These are phyloP conservation scores for Centropyge bicolor DNA, from an alignment of 2,797 vertebrate genomes.

Conservation along the genomic window DNA sequence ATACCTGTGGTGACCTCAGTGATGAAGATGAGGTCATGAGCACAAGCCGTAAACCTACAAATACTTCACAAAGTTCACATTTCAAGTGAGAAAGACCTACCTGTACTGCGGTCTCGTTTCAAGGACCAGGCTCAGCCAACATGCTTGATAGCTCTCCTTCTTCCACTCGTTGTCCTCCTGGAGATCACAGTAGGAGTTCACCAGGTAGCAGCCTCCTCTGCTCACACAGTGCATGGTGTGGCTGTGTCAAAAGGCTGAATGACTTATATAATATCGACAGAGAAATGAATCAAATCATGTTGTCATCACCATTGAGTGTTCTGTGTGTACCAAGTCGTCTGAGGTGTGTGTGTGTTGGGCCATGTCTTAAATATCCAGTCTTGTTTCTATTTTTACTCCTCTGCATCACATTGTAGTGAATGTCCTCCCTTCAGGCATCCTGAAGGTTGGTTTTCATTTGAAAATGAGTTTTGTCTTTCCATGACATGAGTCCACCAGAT, in stretches of 20 bases:
- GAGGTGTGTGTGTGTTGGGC: conserved; percentile 38
- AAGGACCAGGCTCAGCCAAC: conserved; percentile 71
- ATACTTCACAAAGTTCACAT: background rate
- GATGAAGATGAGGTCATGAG: conserved; percentile 14
- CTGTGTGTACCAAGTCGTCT: conserved; percentile 19
- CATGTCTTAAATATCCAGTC: conserved; percentile 68
- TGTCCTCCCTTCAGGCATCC: conserved; percentile 51
- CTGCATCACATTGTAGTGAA: conserved; percentile 67
- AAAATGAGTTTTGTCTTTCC: conserved; percentile 54
- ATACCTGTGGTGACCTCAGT: background rate
- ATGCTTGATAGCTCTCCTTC: conserved; percentile 69
- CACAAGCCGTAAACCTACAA: background rate
- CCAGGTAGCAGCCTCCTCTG: conserved; percentile 69
- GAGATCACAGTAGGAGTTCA: conserved; percentile 73
- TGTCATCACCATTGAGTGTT: conserved; percentile 15
- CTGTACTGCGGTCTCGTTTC: conserved; percentile 73
- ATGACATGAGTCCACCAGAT: conserved; percentile 25
- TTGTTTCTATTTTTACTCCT: conserved; percentile 75
- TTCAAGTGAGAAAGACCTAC: conserved; percentile 40
- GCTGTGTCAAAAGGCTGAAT: background rate
- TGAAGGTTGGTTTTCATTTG: conserved; percentile 68
- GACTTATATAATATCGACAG: background rate
- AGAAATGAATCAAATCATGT: conserved; percentile 8
- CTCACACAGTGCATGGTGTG: conserved; percentile 70
- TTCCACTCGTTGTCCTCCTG: conserved; percentile 66